Evolutionary conservation across 1,140 invertebrate genomes (phyloP).

Genomic region (Trialeurodes vaporariorum): DNA sequence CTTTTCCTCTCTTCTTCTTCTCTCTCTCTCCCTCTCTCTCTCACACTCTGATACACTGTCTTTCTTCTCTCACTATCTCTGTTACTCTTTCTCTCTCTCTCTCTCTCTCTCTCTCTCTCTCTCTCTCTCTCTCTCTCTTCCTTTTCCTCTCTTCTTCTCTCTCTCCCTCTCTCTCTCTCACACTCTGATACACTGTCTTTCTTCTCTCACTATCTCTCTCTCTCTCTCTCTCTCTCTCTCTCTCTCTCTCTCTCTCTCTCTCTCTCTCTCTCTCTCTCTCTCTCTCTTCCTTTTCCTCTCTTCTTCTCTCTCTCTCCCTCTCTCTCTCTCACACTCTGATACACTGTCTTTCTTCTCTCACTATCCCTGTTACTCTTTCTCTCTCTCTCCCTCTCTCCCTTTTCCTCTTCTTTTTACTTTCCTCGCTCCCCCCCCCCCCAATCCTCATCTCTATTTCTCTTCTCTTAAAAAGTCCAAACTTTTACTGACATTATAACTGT

Average conservation of each 20-base stretch:
- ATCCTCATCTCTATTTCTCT: too few relatives aligned
- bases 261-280: background rate
- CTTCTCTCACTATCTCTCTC: background rate
- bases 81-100: background rate
- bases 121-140: background rate
- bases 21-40: background rate
- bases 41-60: too few relatives aligned
- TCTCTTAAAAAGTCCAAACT: too few relatives aligned
- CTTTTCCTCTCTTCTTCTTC: background rate
- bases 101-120: background rate
- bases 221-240: background rate
- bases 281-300: background rate
- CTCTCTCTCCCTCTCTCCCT: background rate
- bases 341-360: background rate
- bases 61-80: background rate
- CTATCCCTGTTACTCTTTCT: background rate
- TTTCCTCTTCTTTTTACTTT: background rate
- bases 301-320: background rate
- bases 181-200: background rate
- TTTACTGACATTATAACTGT: too few relatives aligned
- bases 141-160: background rate
- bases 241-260: background rate
- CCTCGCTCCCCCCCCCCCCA: background rate
- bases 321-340: background rate
- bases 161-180: background rate